Evolutionary conservation across 2,888 invertebrate genomes (phyloP).

Genomic region (Nezara viridula): DNA sequence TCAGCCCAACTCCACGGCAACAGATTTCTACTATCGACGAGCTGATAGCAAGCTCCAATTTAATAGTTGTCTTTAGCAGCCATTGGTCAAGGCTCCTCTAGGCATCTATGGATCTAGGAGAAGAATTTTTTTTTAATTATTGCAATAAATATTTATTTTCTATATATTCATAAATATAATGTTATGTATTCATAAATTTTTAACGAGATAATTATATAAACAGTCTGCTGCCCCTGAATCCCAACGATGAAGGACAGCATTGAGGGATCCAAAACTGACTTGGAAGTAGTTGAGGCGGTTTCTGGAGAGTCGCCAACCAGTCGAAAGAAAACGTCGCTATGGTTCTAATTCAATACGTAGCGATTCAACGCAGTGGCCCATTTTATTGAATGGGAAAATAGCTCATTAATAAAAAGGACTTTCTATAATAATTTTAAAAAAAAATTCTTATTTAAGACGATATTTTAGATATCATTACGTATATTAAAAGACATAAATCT

Average conservation of each 20-base stretch:
- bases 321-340: not conserved
- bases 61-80: not conserved
- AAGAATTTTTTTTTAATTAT: not conserved
- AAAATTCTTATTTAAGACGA: too few species aligned
- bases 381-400: not conserved
- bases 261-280: not conserved
- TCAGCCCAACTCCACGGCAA: not conserved
- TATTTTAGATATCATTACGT: too few species aligned
- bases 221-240: not conserved
- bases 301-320: not conserved
- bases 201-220: not conserved
- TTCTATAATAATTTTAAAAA: too few species aligned
- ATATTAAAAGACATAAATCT: too few species aligned
- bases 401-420: not conserved
- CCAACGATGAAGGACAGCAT: not conserved
- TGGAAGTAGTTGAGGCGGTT: not conserved
- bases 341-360: constrained; percentile 5
- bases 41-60: not conserved
- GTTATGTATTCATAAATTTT: not conserved
- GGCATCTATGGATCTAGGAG: not conserved
- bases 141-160: too few species aligned
- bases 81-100: not conserved
- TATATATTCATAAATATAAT: too few species aligned
- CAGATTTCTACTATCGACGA: not conserved
- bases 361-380: not conserved